Conservation (phyloP, 2,113 vertebrate species). For the Crotalus helleri region DNA sequence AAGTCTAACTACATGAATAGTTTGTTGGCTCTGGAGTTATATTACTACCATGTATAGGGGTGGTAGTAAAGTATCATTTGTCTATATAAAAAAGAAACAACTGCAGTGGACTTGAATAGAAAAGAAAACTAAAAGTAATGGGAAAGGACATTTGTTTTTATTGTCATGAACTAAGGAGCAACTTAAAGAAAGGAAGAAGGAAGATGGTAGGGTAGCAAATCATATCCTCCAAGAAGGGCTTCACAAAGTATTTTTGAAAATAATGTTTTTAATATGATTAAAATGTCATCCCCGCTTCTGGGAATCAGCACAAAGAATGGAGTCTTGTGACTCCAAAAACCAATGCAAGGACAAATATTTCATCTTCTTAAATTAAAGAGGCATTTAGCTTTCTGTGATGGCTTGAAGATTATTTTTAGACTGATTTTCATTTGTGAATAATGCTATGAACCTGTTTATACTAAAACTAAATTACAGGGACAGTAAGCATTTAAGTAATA, state of each 20-base stretch:
- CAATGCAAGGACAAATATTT: not conserved
- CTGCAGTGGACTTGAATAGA: not conserved
- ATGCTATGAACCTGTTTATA: constrained; percentile 55
- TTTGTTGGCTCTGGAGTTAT: not conserved
- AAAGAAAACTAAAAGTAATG: not conserved
- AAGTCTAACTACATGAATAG: not conserved
- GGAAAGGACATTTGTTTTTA: not conserved
- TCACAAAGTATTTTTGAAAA: not conserved
- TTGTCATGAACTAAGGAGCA: not conserved
- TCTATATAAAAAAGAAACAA: not conserved
- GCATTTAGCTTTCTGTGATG: constrained; percentile 43
- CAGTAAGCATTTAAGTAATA: constrained; percentile 59
- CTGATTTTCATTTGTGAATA: constrained; percentile 48
- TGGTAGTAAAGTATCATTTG: not conserved
- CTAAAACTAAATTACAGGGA: constrained; percentile 52
- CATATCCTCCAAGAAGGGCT: not conserved
- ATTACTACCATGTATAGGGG: not conserved
- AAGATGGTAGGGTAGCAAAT: not conserved
- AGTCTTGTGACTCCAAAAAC: not conserved
- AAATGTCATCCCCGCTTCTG: not conserved
- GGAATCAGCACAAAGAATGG: not conserved
- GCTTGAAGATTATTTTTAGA: constrained; percentile 57
- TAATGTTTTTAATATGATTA: not conserved
- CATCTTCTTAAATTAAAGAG: constrained; percentile 28
- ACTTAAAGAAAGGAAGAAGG: not conserved